Conservation (phyloP, 2,888 invertebrate genomes). For the Leptura quadrifasciata region DNA sequence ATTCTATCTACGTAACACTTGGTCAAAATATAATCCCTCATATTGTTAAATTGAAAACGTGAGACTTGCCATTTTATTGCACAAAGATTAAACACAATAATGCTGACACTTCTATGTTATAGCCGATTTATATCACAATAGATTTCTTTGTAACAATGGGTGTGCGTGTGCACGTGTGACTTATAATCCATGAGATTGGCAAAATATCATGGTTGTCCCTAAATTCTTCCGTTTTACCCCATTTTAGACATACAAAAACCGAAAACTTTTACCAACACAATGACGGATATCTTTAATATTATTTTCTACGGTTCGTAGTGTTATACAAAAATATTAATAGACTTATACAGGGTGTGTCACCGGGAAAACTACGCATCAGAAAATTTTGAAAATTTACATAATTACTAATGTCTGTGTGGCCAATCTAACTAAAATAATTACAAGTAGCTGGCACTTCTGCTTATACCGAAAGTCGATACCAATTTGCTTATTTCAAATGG, state of each 20-base stretch:
- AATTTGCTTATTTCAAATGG: too few species aligned
- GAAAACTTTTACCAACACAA: not conserved
- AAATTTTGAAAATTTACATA: too few species aligned
- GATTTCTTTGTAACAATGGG: slow-evolving; percentile 5
- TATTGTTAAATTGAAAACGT: not conserved
- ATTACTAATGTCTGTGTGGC: too few species aligned
- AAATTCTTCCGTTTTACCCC: slow-evolving; percentile 28
- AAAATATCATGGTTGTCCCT: slow-evolving; percentile 53
- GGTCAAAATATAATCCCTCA: not conserved
- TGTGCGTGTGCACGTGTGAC: slow-evolving; percentile 13
- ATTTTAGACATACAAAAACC: slow-evolving; percentile 26
- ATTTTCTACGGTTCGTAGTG: not conserved
- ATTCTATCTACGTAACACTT: not conserved
- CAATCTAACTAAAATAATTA: too few species aligned
- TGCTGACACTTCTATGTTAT: slow-evolving; percentile 16
- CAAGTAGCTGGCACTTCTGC: too few species aligned
- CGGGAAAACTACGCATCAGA: too few species aligned
- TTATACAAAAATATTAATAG: not conserved
- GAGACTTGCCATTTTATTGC: slow-evolving; percentile 6
- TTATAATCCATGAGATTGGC: slow-evolving; percentile 57
- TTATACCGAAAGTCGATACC: too few species aligned
- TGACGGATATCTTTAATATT: slow-evolving; percentile 24
- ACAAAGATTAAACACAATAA: slow-evolving; percentile 18
- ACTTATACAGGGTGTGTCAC: too few species aligned
- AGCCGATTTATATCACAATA: slow-evolving; percentile 8